A percentile compares a stretch with the other conserved stretches of the same genome.
Conservation (phyloP, 2,888 invertebrate genomes). For the Trichacis sp. region DNA sequence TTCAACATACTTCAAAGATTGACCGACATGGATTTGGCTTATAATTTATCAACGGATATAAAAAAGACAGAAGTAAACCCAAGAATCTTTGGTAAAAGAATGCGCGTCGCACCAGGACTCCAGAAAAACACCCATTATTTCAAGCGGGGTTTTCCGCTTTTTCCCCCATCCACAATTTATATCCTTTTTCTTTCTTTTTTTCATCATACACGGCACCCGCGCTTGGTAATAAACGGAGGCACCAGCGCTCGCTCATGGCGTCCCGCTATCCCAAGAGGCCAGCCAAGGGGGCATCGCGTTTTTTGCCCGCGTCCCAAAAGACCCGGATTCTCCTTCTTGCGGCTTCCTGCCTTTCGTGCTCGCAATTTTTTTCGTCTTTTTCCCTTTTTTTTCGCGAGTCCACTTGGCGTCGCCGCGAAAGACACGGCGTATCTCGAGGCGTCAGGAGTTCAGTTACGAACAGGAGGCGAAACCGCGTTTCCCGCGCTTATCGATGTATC, state of each 20-base stretch:
- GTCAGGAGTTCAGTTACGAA: constrained; percentile 56
- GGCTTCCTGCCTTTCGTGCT: constrained; percentile 44
- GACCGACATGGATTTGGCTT: no score
- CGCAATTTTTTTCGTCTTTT: constrained; percentile 41
- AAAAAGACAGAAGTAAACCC: no score
- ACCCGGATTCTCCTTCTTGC: constrained; percentile 40
- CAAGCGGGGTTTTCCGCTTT: constrained; percentile 17
- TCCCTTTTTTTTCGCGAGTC: no score
- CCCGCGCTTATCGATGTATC: constrained; percentile 52
- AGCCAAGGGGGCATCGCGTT: constrained; percentile 68
- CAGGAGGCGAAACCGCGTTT: constrained; percentile 49
- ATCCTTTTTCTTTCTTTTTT: constrained; percentile 3
- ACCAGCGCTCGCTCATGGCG: constrained; percentile 63
- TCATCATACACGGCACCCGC: constrained; percentile 43
- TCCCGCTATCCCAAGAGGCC: constrained; percentile 68
- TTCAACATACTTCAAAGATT: no score
- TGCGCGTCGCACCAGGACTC: constrained; percentile 58
- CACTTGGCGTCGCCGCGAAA: constrained; percentile 60
- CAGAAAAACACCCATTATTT: constrained; percentile 49
- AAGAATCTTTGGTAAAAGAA: constrained; percentile 50
- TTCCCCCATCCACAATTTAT: constrained; percentile 25
- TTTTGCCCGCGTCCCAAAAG: constrained; percentile 58
- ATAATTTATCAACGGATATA: no score
- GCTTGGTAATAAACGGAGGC: constrained; percentile 52
- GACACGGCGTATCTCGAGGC: constrained; percentile 63